These are phyloP conservation scores for Rhynchonycteris naso DNA, from an alignment of 2,797 vertebrate species.

Conservation along the genomic window DNA sequence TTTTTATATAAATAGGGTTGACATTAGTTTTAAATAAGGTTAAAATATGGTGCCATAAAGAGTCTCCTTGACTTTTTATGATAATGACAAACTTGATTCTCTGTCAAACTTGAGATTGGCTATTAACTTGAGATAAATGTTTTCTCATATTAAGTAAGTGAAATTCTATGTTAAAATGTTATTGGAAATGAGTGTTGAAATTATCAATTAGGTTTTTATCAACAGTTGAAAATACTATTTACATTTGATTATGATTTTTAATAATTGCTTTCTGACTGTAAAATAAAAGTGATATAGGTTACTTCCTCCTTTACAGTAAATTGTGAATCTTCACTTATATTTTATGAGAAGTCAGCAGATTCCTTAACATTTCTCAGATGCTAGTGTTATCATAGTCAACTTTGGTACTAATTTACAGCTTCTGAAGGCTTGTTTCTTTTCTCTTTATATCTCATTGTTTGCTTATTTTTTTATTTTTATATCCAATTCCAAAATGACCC, in stretches of 20 bases:
- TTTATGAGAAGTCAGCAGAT: not conserved
- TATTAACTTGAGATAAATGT: not conserved
- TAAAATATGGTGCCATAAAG: not conserved
- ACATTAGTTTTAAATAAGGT: not conserved
- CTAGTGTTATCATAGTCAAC: not conserved
- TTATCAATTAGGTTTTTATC: not conserved
- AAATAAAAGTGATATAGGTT: not conserved
- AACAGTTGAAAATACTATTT: not conserved
- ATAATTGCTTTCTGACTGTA: not conserved
- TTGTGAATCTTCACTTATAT: not conserved
- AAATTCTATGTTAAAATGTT: not conserved
- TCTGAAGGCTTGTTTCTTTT: not conserved
- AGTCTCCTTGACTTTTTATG: not conserved
- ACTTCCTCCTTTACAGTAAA: not conserved
- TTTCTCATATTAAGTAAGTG: not conserved
- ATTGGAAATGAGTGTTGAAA: not conserved
- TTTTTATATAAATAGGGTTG: not conserved
- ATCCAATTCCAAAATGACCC: not conserved
- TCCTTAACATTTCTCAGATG: not conserved
- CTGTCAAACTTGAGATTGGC: not conserved
- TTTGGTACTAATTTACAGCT: not conserved
- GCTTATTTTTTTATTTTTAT: not conserved
- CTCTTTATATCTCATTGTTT: not conserved
- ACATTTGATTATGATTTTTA: constrained; percentile 14
- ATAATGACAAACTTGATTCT: not conserved